phyloP scores from a whole-genome alignment of 2,797 vertebrate species.

The Semotilus atromaculatus region DNA sequence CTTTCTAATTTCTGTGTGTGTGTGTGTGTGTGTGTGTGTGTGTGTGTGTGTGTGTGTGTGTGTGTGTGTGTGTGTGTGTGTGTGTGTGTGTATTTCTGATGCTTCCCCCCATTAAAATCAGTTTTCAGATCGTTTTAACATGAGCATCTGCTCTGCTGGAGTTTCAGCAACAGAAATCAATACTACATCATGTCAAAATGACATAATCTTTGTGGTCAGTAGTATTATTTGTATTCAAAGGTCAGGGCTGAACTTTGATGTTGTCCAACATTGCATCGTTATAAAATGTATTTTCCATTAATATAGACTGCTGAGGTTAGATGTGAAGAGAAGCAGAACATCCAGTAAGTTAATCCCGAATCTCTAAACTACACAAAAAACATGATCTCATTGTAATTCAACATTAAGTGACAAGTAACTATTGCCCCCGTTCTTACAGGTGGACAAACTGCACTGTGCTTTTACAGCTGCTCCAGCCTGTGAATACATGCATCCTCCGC shows the following conservation, averaged over 20 bases:
- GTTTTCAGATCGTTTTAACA: constrained; percentile 62
- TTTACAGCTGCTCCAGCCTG: constrained; percentile 59
- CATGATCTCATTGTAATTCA: background rate
- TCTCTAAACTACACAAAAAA: background rate
- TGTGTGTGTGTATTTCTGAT: background rate
- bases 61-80: too few species aligned
- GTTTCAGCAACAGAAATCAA: background rate
- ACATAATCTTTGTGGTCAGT: constrained; percentile 11
- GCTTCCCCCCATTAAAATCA: constrained; percentile 56
- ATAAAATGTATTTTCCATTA: background rate
- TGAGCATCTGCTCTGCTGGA: constrained; percentile 8
- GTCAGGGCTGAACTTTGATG: background rate
- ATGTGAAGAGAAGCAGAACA: constrained; percentile 57
- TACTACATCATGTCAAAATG: constrained; percentile 51
- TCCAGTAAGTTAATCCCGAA: constrained; percentile 42
- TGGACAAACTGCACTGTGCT: constrained; percentile 64
- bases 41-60: too few species aligned
- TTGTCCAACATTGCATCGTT: background rate
- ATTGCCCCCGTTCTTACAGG: constrained; percentile 55
- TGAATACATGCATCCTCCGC: constrained; percentile 59
- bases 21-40: too few species aligned
- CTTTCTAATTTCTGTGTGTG: too few species aligned
- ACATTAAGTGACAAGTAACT: background rate
- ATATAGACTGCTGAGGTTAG: constrained; percentile 60
- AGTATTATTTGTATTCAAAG: background rate